Evolutionary conservation across 2,888 invertebrate species (phyloP).

Genomic region (Epsilonema sp.): DNA sequence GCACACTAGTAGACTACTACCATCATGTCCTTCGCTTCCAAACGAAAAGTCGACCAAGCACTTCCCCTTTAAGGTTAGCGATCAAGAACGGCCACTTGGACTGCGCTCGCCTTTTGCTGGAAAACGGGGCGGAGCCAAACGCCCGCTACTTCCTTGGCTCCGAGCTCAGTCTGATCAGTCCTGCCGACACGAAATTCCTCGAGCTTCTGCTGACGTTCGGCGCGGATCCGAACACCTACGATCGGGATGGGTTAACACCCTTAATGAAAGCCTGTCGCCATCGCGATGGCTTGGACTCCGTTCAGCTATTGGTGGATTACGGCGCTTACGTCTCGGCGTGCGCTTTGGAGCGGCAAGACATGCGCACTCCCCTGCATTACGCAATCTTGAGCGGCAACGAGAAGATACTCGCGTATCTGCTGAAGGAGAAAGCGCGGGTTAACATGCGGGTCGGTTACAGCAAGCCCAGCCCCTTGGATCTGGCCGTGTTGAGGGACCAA

Average conservation of each 20-base stretch:
- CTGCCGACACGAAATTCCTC: conserved; percentile 47
- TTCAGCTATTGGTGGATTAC: conserved; percentile 41
- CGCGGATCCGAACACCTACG: conserved; percentile 64
- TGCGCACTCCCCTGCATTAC: conserved; percentile 66
- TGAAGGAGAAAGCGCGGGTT: conserved; percentile 56
- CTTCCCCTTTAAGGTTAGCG: conserved; percentile 43
- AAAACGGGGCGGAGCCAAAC: conserved; percentile 69
- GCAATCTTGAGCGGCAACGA: conserved; percentile 55
- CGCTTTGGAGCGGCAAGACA: conserved; percentile 65
- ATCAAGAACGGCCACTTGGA: conserved; percentile 61
- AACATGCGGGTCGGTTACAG: conserved; percentile 42
- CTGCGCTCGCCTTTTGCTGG: conserved; percentile 44
- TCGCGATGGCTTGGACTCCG: conserved; percentile 36
- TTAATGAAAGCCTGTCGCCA: conserved; percentile 71
- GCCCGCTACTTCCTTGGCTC: conserved; percentile 40
- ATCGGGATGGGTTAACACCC: conserved; percentile 65
- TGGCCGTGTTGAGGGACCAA: conserved; percentile 45
- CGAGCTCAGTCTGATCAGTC: conserved; percentile 61
- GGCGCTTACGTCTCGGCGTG: conserved; percentile 70
- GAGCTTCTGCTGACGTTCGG: conserved; percentile 61
- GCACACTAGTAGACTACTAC: too few species aligned
- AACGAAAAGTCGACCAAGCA: too few species aligned
- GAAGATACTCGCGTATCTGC: conserved; percentile 50
- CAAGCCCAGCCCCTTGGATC: conserved; percentile 59
- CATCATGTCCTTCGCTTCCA: too few species aligned